Evolutionary conservation across 2,888 invertebrate genomes (phyloP).

Genomic region (Protonemura montana): DNA sequence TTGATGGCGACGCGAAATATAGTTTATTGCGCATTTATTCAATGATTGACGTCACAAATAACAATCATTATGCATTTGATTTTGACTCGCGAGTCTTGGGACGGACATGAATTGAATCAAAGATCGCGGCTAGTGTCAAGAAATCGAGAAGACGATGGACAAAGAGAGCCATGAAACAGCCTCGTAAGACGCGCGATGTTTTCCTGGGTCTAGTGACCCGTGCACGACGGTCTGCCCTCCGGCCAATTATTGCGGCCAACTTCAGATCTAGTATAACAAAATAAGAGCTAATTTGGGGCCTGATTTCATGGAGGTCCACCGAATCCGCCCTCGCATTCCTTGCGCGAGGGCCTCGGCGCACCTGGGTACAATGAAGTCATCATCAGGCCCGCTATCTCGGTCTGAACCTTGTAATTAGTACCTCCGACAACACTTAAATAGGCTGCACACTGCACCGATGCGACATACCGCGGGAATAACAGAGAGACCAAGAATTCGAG

Average conservation of each 20-base stretch:
- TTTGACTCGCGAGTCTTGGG: not conserved
- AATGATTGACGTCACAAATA: not conserved
- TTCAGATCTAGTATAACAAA: slow-evolving; percentile 38
- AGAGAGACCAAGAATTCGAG: not conserved
- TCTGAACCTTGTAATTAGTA: slow-evolving; percentile 46
- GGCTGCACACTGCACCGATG: not conserved
- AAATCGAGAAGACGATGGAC: not conserved
- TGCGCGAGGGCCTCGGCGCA: slow-evolving; percentile 22
- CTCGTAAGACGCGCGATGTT: not conserved
- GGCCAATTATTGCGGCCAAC: slow-evolving; percentile 20
- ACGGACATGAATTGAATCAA: not conserved
- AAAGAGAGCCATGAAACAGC: not conserved
- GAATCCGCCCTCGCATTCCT: slow-evolving; percentile 40
- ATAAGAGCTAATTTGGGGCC: slow-evolving; percentile 48
- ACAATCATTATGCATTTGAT: not conserved
- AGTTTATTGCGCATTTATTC: slow-evolving; percentile 12
- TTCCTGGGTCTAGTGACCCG: slow-evolving; percentile 20
- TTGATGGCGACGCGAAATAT: not conserved
- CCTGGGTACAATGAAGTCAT: slow-evolving; percentile 59
- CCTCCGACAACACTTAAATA: slow-evolving; percentile 45
- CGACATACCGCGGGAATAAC: slow-evolving; percentile 18
- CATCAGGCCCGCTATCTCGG: slow-evolving; percentile 54
- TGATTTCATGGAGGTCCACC: slow-evolving; percentile 48
- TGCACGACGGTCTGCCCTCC: not conserved
- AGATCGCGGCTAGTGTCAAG: not conserved